Percentiles rank a stretch among this genome's conserved stretches.
Evolutionary conservation across 2,888 invertebrate species (phyloP).

Genomic region (Hyppa rectilinea): DNA sequence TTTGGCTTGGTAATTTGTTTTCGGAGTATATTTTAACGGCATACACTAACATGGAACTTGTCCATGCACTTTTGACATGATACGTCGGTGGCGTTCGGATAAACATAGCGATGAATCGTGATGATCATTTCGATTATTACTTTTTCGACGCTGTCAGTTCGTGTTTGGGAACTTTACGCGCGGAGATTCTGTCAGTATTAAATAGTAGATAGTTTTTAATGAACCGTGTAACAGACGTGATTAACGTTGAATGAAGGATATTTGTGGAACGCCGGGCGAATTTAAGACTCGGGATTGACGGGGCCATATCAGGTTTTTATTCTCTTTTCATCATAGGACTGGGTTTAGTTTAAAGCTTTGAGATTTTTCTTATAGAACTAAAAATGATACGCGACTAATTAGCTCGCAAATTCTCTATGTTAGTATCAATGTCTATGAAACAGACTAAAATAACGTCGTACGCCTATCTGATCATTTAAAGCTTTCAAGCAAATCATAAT

Average conservation of each 20-base stretch:
- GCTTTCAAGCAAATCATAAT: constrained; percentile 21
- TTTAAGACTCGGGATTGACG: constrained; percentile 54
- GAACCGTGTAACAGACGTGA: constrained; percentile 66
- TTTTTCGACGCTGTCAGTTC: constrained; percentile 76
- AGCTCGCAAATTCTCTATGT: constrained; percentile 14
- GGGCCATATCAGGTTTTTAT: constrained; percentile 42
- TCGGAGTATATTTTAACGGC: constrained; percentile 62
- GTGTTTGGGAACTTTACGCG: constrained; percentile 67
- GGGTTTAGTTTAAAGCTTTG: constrained; percentile 51
- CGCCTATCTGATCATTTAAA: neutral
- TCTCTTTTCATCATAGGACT: constrained; percentile 32
- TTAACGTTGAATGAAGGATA: constrained; percentile 63
- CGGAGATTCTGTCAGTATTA: constrained; percentile 69
- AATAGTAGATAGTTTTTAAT: constrained; percentile 70
- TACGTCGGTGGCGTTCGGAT: constrained; percentile 70
- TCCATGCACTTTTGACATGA: constrained; percentile 84
- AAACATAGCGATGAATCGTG: constrained; percentile 74
- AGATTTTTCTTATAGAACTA: constrained; percentile 31
- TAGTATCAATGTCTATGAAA: neutral
- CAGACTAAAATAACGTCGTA: neutral
- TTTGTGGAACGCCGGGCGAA: constrained; percentile 50
- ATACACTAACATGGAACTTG: constrained; percentile 74
- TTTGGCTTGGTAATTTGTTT: constrained; percentile 57
- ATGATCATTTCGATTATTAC: constrained; percentile 78
- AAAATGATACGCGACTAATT: constrained; percentile 19